Percentiles rank a stretch among this genome's conserved stretches.
These are phyloP conservation scores for Metacarcinus magister DNA, from an alignment of 2,888 invertebrate species.

Conservation along the genomic window DNA sequence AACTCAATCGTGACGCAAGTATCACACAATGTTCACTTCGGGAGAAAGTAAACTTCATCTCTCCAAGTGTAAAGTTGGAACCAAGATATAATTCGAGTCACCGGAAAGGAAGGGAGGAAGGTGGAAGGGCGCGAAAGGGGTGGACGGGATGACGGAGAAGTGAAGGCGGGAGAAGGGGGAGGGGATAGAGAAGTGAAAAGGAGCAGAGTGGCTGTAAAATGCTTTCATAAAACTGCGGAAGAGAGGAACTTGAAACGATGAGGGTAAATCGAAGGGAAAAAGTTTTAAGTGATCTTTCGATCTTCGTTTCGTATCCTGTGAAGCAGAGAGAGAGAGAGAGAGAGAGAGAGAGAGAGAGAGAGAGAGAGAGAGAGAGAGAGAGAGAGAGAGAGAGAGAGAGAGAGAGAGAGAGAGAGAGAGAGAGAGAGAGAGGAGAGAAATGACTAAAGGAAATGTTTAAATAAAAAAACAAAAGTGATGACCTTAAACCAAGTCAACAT, in stretches of 20 bases:
- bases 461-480: not conserved
- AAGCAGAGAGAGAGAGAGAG: not conserved
- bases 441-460: not conserved
- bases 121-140: not conserved
- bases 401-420: not conserved
- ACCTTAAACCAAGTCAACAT: too few species aligned
- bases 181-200: not conserved
- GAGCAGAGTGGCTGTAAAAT: slow-evolving; percentile 41
- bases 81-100: not conserved
- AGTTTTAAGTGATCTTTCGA: slow-evolving; percentile 31
- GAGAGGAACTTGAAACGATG: not conserved
- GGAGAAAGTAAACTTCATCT: not conserved
- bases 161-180: not conserved
- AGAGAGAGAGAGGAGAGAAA: not conserved
- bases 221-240: slow-evolving; percentile 45
- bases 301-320: not conserved
- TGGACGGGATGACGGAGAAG: not conserved
- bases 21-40: not conserved
- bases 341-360: not conserved
- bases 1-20: not conserved
- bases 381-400: not conserved
- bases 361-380: not conserved
- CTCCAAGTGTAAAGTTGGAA: not conserved
- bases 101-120: not conserved
- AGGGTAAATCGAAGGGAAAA: slow-evolving; percentile 36